phyloP scores from a whole-genome alignment of 1,140 invertebrate genomes.

The Cyclina sinensis region DNA sequence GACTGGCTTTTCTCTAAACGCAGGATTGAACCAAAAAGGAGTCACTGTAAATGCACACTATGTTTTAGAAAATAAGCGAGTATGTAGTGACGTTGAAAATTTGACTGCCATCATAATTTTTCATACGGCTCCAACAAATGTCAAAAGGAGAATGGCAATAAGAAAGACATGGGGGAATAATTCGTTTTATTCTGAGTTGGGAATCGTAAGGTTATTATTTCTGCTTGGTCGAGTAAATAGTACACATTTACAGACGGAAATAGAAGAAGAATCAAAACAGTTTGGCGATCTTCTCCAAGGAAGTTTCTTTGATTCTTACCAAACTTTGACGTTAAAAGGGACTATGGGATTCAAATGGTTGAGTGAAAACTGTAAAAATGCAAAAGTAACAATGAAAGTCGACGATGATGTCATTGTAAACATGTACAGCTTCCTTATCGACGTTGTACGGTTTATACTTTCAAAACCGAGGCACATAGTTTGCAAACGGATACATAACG shows the following conservation, averaged over 20 bases:
- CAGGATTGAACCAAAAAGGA: too few species aligned
- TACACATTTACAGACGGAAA: not conserved
- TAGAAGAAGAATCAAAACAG: constrained; percentile 61
- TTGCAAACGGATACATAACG: constrained; percentile 16
- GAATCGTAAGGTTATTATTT: constrained; percentile 87
- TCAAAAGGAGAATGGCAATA: constrained; percentile 66
- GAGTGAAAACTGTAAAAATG: constrained; percentile 89
- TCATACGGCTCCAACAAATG: constrained; percentile 71
- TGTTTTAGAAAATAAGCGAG: too few species aligned
- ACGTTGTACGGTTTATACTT: constrained; percentile 14
- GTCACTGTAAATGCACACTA: too few species aligned
- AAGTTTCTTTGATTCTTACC: constrained; percentile 76
- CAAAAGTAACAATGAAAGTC: constrained; percentile 93
- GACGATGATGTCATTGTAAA: constrained; percentile 96
- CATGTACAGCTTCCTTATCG: constrained; percentile 85
- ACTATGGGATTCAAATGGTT: constrained; percentile 95
- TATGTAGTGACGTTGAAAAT: too few species aligned
- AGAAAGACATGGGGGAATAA: constrained; percentile 79
- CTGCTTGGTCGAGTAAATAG: constrained; percentile 89
- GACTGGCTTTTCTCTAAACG: too few species aligned
- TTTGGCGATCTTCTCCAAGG: constrained; percentile 77
- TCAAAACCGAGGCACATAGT: constrained; percentile 37
- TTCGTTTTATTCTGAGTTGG: constrained; percentile 17
- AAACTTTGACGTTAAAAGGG: constrained; percentile 87
- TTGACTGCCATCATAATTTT: too few species aligned